Base-by-base conservation (phyloP, 2,113 vertebrate species). In the Hemiscyllium ocellatum region DNA sequence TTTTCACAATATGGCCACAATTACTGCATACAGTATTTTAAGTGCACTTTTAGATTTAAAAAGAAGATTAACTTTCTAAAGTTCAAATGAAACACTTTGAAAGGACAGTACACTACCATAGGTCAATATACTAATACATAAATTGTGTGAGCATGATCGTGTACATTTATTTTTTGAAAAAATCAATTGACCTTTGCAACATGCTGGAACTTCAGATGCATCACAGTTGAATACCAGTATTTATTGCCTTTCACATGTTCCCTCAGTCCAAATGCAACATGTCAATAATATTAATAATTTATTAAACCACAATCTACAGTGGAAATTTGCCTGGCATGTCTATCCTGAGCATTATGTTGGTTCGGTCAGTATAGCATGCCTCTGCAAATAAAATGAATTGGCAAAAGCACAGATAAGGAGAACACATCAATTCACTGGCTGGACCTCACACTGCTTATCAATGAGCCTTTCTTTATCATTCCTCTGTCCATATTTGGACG, bases 261-360 rank as follows among this genome's bases (percentile, higher is more conserved):
- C 22, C 85, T 86, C 85, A 86, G 24, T 24, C 22, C 7, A 5
- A 86, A 4, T 24, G 85, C 20, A 86, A 50, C 42, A 6, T 86
- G 76, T 78, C 76, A 86, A 86, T 80, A 86, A 24, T 86, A 15
- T 83, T 85, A 86, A 86, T 86, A 86, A 86, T 86, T 86, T 50
- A 50, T 50, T 26, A 50, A 47, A 50, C 47, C 20, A 50, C 22
- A 2, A 26, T 10, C 42, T 86, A 22, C 12, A 50, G 50, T 86
- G 42, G 85, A 24, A 86, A 52, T 20, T 86, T 86, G 47, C 85
- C 85, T 24, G 85, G 22, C 2, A 52, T 50, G 22, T 50, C 24
- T 26, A 86, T 50, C 42, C 19, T 86, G 19, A 50, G 85, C 85
- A 86, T 42, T 24, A 47, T 50, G 24, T 86, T 86, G 85, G 47